phyloP scores from a whole-genome alignment of 2,888 invertebrate genomes.

The Apamea anceps region DNA sequence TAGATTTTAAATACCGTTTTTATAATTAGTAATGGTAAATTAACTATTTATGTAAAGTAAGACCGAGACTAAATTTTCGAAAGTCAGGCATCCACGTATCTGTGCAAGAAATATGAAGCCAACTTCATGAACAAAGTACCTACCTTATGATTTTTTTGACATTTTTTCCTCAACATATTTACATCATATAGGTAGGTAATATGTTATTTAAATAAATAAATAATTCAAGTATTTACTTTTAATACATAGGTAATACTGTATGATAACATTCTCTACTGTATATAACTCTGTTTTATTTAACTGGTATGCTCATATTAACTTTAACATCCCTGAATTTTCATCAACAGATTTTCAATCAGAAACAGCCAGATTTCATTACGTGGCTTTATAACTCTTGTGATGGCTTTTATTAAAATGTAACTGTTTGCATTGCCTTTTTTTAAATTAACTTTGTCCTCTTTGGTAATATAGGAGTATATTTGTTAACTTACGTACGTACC shows the following conservation, averaged over 20 bases:
- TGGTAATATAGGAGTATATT: constrained; percentile 2
- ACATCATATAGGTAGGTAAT: not conserved
- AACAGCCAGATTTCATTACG: constrained; percentile 7
- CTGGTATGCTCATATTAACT: constrained; percentile 9
- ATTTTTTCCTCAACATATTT: not conserved
- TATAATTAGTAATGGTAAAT: constrained; percentile 15
- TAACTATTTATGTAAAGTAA: not conserved
- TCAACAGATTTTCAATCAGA: constrained; percentile 9
- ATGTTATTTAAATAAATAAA: no score
- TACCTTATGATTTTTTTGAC: not conserved
- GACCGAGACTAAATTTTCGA: not conserved
- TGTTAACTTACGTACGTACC: not conserved
- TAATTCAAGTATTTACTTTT: not conserved
- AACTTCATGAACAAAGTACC: not conserved
- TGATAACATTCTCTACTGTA: not conserved
- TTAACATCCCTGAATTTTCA: constrained; percentile 9
- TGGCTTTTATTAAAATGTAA: constrained; percentile 1
- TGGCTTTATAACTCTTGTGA: not conserved
- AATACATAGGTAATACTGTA: not conserved
- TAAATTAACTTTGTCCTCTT: constrained; percentile 9
- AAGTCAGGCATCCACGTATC: not conserved
- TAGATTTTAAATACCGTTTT: constrained; percentile 15
- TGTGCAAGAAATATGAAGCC: not conserved
- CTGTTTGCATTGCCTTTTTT: constrained; percentile 24
- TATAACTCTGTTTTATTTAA: not conserved